Evolutionary conservation across 2,888 invertebrate species (phyloP), one percentile per base, ranked within the genome.

Genomic region (Pimpla rufipes): DNA sequence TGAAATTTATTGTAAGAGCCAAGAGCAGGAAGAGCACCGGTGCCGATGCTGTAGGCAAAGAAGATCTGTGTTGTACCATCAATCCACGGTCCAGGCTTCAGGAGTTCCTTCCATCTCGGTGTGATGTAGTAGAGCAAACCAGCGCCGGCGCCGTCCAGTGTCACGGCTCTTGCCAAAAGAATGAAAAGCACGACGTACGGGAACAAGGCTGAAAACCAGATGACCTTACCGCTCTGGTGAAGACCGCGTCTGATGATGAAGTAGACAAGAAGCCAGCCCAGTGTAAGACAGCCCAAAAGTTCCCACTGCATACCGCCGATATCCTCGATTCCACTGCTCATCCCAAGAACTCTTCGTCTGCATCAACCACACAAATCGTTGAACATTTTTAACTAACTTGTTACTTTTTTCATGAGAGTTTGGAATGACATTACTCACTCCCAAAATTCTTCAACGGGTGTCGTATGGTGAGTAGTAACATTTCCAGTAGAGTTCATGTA

Each of bases 21-120:
- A 55, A 96, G 94, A 4, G 97, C 96, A 2, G 97, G 95, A 62
- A 97, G 93, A 0, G 96, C 96, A 13, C 97, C 97, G 84, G 96
- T 97, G 18, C 97, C 96, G 67, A 96, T 96, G 79, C 96, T 96
- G 88, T 97, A 95, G 0, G 96, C 97, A 92, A 97, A 97, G 93
- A 97, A 97, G 86, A 97, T 96, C 92, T 97, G 96, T 2, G 96
- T 96, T 0, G 96, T 96, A 0, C 96, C 97, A 88, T 97, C 96
- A 88, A 96, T 96, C 97, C 97, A 97, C 11, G 95, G 95, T 42
- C 94, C 94, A 0, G 95, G 94, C 10, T 92, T 93, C 52, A 94
- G 89, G 16, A 95, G 92, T 87, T 94, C 93, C 79, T 94, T 93
- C 95, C 95, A 95, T 73, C 94, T 93, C 1, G 96, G 96, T 4